Evolutionary conservation across 2,113 vertebrate genomes (phyloP), one percentile per base, ranked within the genome.

Genomic region (Anolis sagrei): DNA sequence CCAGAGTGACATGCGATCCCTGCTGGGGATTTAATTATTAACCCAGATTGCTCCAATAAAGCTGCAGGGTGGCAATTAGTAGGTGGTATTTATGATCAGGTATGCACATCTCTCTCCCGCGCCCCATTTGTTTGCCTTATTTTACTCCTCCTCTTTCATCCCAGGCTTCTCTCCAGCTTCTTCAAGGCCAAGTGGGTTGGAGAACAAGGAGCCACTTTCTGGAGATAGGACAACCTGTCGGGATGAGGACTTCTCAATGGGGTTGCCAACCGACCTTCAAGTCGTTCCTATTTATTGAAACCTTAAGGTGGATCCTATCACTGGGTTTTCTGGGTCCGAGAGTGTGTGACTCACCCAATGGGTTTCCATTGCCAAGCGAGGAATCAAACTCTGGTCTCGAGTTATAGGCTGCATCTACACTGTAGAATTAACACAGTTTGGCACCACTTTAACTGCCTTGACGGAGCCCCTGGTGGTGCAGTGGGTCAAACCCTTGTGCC

Each of bases 1-100:
- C 88, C 88, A 69, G n/a, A 76, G 75, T 61, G 88, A 83, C 84
- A 83, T 62, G 39, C 11, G 61, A 48, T 83, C 70, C 88, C 88
- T 86, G 84, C 88, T 89, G 88, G 88, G 81, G 81, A 86, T 89
- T 89, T 86, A 89, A 86, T 89, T 83, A 86, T 80, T 49, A 66
- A 0, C 70, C 73, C 49, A 48, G 23, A 86, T 83, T 49, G 84
- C 44, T 86, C 81, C 88, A 74, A 83, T 86, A 89, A 86, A 89
- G 70, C 81, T 25, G 85, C 76, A 70, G 84, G 88, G 62, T 80
- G 70, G 81, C 88, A 89, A 86, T 89, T 89, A 89, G 76, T 76
- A 62, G 84, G 84, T 72, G 34, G 1, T 78, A 0, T 70, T 86
- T 61, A 82, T 36, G 18, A 74, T 16, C 78, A 2, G 0, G 14